Evolutionary conservation across 2,797 vertebrate genomes (phyloP).

Genomic region (Yasuhikotakia modesta): DNA sequence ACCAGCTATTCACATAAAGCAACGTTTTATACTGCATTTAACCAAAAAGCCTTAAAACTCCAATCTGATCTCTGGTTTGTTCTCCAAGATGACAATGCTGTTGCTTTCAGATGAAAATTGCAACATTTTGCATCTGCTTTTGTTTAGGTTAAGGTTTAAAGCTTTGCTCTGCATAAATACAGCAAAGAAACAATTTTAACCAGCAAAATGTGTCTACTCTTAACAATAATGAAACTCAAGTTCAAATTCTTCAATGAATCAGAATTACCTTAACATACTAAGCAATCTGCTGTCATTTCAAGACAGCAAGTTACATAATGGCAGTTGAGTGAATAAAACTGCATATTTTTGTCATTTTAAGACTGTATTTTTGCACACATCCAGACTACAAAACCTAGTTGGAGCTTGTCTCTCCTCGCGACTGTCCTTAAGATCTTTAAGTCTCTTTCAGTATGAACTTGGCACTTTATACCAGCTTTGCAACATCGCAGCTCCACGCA

Average conservation of each 20-base stretch:
- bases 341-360: neutral
- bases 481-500: too few relatives aligned
- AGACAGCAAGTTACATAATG: conserved; percentile 36
- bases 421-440: conserved; percentile 6
- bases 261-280: conserved; percentile 47
- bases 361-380: neutral
- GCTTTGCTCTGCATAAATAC: conserved; percentile 31
- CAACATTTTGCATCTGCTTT: conserved; percentile 30
- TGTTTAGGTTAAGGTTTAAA: conserved; percentile 39
- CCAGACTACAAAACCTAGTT: conserved; percentile 6
- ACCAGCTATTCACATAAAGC: conserved; percentile 24
- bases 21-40: conserved; percentile 34
- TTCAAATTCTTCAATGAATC: conserved; percentile 23
- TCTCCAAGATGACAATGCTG: conserved; percentile 30
- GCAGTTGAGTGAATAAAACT: conserved; percentile 11
- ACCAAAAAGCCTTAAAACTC: conserved; percentile 14
- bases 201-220: conserved; percentile 30
- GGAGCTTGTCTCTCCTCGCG: neutral
- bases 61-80: conserved; percentile 11
- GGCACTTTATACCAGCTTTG: conserved; percentile 24
- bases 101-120: conserved; percentile 44
- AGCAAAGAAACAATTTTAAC: conserved; percentile 42
- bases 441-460: neutral
- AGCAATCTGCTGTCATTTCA: conserved; percentile 35
- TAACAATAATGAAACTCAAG: conserved; percentile 33